Evolutionary conservation across 2,797 vertebrate genomes (phyloP), one percentile per base, ranked within the genome.

Genomic region (Bucorvus abyssinicus): DNA sequence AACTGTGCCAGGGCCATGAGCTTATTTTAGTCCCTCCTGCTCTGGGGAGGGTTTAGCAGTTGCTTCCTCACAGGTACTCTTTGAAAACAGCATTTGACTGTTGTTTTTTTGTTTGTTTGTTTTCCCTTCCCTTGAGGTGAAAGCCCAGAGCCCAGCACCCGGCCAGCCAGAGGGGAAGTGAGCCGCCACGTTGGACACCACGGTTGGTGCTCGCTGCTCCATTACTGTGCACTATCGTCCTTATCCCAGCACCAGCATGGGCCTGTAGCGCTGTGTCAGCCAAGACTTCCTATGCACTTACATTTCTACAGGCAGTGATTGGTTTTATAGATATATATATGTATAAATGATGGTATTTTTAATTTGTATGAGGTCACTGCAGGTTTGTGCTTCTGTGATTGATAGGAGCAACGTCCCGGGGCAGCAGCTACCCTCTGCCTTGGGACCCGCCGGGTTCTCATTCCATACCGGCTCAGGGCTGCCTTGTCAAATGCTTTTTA

Each of bases 281-380:
- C 76, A 68, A 67, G 60, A 84, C 57, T 55, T 80, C 67, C 47
- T 89, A 69, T 20, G 12, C 47, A 90, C 84, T 93, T 76, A 49
- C 32, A 7, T 80, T 96, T 96, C 93, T 95, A 92, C 87, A 97
- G 91, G 84, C 87, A 93, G 84, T 40, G 29, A 81, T 78, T n/a
- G 5, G 93, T 96, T 96, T 68, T 94, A 32, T 22, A 10, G 32
- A 5, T 26, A 44, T 10, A 50, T 50, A 22, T 50, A 40, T 40
- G 38, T 40, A 40, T 40, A 40, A 40, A 40, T 12, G 38, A 40
- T n/a, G 38, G 93, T 94, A 65, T 91, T 94, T 95, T 92, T 89
- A 84, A 93, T 89, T 50, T 77, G 50, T 87, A 77, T 73, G 84
- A 45, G 86, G 26, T 22, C 50, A 29, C 2, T 18, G 16, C 23